Base-by-base conservation (phyloP, 2,113 vertebrate species). In the Panurus biarmicus region DNA sequence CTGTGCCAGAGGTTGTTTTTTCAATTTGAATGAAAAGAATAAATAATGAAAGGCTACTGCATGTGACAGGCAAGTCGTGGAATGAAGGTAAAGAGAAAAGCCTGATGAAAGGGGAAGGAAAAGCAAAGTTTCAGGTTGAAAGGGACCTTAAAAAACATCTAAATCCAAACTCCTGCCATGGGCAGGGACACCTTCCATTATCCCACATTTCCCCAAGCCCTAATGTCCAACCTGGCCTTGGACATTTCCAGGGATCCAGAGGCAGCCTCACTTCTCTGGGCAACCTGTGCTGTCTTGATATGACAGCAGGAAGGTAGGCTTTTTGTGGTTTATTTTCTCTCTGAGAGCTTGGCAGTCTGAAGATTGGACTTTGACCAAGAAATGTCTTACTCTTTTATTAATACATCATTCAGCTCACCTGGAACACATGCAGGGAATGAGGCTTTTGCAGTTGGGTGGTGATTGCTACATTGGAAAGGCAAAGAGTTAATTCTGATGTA, bases 131-230 rank as follows among this genome's bases (percentile, higher is more conserved):
- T 28, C 6, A 21, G 14, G 33, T 20, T 76, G 36, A 45, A 58
- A 33, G 4, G 25, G 45, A 45, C 6, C 44, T 60, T 36, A 36
- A 44, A 58, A 20, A 21, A 9, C 44, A 14, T 22, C 6, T 5
- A 3, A 57, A 50, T 14, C 51, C 31, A 35, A 1, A 7, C 4
- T 26, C 12, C 9, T n/a, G 8, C 14, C 2, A 1, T 20, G 29
- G 24, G 12, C 23, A n/a, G 44, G 31, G 31, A 67, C 53, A 44
- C 9, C 11, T 58, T 2, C 44, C 21, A 31, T 17, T 48, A 0
- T 11, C 7, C 20, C 42, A 75, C 35, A 31, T 0, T 48, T 12
- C 35, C 65, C 29, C 33, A 14, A 36, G 20, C 23, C 36, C 20
- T 23, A 35, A 1, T 22, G 12, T n/a, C 69, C 71, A 75, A 0